These are phyloP conservation scores for Emydocephalus ijimae DNA, from an alignment of 2,113 vertebrate species.

Conservation along the genomic window DNA sequence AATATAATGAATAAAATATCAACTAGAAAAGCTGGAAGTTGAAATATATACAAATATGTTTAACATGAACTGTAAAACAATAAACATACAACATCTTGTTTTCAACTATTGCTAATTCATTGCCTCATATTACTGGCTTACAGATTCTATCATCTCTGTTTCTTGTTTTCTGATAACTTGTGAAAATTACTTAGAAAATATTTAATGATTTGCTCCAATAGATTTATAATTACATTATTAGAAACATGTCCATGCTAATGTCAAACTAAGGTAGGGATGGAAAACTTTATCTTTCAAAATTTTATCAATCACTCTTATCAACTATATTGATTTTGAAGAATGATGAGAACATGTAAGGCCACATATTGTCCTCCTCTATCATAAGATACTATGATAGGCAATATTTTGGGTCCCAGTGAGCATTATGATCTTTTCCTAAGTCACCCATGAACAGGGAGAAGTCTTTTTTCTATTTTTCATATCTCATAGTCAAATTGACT, in stretches of 20 bases:
- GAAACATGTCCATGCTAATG: background rate
- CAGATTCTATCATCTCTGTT: background rate
- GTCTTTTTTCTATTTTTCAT: background rate
- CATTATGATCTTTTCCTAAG: background rate
- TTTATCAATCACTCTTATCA: background rate
- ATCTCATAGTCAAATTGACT: background rate
- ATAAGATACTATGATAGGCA: background rate
- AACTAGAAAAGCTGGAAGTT: conserved; percentile 35
- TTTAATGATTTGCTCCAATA: background rate
- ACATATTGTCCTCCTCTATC: background rate
- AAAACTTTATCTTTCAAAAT: background rate
- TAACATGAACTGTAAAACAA: conserved; percentile 23
- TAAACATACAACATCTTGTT: conserved; percentile 40
- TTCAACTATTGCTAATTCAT: conserved; percentile 5
- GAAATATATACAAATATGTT: conserved; percentile 1
- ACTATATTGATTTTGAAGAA: background rate
- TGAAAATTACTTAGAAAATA: background rate
- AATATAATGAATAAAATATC: conserved; percentile 38
- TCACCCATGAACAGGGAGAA: background rate
- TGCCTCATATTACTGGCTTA: background rate
- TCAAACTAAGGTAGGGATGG: background rate
- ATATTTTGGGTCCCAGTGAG: background rate
- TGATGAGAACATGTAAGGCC: background rate
- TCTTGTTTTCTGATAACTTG: background rate
- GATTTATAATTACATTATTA: background rate